Base-by-base conservation (phyloP, 2,113 vertebrate species). In the Mugil cephalus region DNA sequence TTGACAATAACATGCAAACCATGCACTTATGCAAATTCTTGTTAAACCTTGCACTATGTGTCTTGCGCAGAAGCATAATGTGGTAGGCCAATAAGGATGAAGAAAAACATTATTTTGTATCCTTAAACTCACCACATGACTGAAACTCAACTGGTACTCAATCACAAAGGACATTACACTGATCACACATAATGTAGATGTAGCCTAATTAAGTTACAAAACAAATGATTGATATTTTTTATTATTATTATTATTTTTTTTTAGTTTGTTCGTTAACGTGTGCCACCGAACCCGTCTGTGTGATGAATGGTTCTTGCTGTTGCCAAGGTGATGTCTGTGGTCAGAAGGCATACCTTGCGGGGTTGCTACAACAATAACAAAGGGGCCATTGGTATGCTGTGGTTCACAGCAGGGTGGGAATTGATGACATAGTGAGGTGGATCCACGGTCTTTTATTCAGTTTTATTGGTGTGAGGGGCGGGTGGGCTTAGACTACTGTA, bases 1-100 rank as follows among this genome's bases (percentile, higher is more conserved):
- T 90, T 51, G 87, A 89, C 82, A 90, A 88, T 91, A 90, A 90
- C 88, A 83, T 78, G 86, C 87, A 88, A 56, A 55, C 77, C 19
- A 83, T 89, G 86, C 85, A 85, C 82, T 85, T 85, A 88, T 88
- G 89, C 87, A 93, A 87, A 87, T 74, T 88, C 88, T 91, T 91
- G 82, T 76, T 91, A 90, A 92, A 90, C 84, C 90, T 89, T 82
- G 87, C 85, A 87, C 88, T 88, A 84, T 77, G 68, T 89, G 80
- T 90, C 73, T 85, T 84, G 84, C 61, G 38, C 55, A 75, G 69
- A 80, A 67, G 38, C 67, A 56, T 64, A 82, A 70, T 64, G 67
- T 66, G 67, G 61, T 78, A 74, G 74, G 74, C 60, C 54, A 78
- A 30, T 70, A 54, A 83, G 67, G 77, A 68, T 38, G 17, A 15